Percentiles rank a stretch among this genome's conserved stretches.
phyloP scores from a whole-genome alignment of 2,888 invertebrate genomes.

The Trachelus tabidus region DNA sequence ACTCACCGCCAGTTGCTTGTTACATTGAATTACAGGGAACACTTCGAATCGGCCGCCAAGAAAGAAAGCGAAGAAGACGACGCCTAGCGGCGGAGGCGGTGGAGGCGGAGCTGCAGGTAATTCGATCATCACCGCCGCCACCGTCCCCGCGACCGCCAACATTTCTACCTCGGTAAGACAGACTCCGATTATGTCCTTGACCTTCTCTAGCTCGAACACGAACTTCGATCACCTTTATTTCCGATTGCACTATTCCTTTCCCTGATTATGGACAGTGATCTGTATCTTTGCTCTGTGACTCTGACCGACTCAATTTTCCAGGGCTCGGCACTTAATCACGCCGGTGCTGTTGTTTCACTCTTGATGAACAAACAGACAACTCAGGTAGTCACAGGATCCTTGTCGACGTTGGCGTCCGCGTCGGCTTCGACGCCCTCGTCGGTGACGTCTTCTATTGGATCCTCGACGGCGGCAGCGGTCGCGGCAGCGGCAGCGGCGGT shows the following conservation, averaged over 20 bases:
- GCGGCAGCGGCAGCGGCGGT: constrained; percentile 27
- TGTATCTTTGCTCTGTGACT: not conserved
- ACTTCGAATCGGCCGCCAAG: constrained; percentile 66
- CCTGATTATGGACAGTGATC: not conserved
- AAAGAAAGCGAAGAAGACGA: constrained; percentile 70
- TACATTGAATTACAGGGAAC: constrained; percentile 60
- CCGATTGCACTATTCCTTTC: not conserved
- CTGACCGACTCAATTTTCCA: not conserved
- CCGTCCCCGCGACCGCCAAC: constrained; percentile 31
- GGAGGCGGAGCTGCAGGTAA: not conserved
- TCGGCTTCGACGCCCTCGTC: constrained; percentile 8
- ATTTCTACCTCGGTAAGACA: constrained; percentile 54
- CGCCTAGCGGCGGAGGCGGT: constrained; percentile 34
- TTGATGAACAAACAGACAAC: constrained; percentile 59
- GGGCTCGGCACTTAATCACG: constrained; percentile 59
- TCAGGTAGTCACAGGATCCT: constrained; percentile 25
- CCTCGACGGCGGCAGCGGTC: constrained; percentile 25
- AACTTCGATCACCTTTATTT: not conserved
- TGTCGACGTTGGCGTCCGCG: constrained; percentile 23
- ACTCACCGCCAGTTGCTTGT: constrained; percentile 47
- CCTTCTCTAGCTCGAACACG: not conserved
- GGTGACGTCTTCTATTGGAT: not conserved
- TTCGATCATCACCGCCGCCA: constrained; percentile 37
- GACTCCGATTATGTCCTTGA: not conserved
- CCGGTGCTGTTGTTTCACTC: constrained; percentile 46